Conservation (phyloP, 2,888 invertebrate species). For the Himalopsyche anomala region DNA sequence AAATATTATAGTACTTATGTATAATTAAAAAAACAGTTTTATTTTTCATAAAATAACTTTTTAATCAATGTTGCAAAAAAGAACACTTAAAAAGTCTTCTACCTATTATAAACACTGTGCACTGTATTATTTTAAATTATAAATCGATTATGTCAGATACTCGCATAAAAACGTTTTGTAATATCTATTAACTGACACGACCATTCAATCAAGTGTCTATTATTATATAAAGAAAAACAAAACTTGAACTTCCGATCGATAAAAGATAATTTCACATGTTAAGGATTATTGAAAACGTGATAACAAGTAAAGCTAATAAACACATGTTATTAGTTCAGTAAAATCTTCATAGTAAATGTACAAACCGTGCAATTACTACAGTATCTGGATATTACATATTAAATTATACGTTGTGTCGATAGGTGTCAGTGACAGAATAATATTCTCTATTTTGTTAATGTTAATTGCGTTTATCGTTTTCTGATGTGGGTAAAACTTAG, state of each 20-base stretch:
- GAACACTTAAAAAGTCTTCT: not conserved
- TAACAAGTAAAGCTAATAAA: not conserved
- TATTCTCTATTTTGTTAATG: too few species aligned
- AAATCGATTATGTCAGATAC: not conserved
- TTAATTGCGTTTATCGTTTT: too few species aligned
- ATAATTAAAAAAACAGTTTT: too few species aligned
- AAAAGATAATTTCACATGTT: not conserved
- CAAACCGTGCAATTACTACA: not conserved
- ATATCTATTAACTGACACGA: slow-evolving; percentile 4
- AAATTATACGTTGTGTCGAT: too few species aligned
- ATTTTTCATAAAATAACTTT: too few species aligned
- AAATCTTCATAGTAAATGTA: slow-evolving; percentile 17
- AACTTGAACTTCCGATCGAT: not conserved
- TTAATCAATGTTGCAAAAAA: not conserved
- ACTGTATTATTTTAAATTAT: slow-evolving; percentile 19
- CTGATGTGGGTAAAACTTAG: too few species aligned
- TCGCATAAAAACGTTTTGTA: not conserved
- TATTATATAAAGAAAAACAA: slow-evolving; percentile 27
- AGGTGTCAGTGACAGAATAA: too few species aligned
- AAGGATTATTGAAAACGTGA: slow-evolving; percentile 15
- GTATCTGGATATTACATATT: too few species aligned
- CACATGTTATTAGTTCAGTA: not conserved
- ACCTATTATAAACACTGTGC: not conserved
- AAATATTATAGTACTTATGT: too few species aligned
- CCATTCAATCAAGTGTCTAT: not conserved